Base-by-base conservation (phyloP, 2,888 invertebrate genomes). In the Drosophila formosana region DNA sequence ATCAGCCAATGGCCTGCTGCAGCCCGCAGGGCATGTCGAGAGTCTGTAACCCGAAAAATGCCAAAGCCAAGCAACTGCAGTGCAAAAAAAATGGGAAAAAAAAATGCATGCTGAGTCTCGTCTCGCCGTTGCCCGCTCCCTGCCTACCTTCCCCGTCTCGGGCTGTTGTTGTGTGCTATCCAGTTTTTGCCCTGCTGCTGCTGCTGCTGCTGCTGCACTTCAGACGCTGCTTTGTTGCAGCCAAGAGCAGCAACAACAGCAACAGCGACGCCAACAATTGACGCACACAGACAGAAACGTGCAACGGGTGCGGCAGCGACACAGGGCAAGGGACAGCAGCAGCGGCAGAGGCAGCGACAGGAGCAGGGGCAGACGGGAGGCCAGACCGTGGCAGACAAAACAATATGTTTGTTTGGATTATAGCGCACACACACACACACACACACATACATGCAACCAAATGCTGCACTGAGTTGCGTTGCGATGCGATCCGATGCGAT, bases 331-430 rank as follows among this genome's bases (percentile, higher is more conserved):
- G 18, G 18, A 9, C 34, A 30, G 30, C 30, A 30, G 30, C 7
- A 30, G 7, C 5, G 7, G 30, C 30, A 30, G 30, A n/a, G n/a
- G 30, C 7, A 30, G 7, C 5, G 7, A 6, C 30, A 30, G 30
- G n/a, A n/a, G 37, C 37, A 37, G 37, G 37, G n/a, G n/a, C 37
- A 37, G 37, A 9, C 32, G 32, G 32, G 32, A 46, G 69, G 52
- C 66, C 75, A 81, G 85, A 80, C 82, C 79, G 80, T 85, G 67
- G 82, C 84, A 88, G 89, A 85, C 89, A 85, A 89, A 85, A 85
- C 85, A 85, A 85, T 85, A 89, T 85, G 85, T 85, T 85, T 85
- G 85, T 89, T 85, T 89, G 85, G 88, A 87, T 85, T 87, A 89
- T 86, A 83, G 75, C 66, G 70, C 65, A 75, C 64, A 66, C 74